Base-by-base conservation (phyloP, 2,797 vertebrate species). In the Pseudochirops cupreus region DNA sequence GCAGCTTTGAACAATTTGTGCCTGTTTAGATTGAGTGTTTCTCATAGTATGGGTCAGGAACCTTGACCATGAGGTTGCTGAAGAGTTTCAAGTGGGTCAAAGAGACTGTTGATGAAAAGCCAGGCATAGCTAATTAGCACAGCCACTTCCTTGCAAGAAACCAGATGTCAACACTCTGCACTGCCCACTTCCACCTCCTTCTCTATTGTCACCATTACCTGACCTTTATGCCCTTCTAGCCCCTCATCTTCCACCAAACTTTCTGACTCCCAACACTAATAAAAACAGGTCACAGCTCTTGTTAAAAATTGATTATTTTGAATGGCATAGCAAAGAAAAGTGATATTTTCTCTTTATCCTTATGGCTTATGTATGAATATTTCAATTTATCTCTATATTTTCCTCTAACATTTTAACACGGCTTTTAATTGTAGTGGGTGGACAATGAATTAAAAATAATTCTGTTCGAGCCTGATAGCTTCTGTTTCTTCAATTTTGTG, bases 71-170 rank as follows among this genome's bases (percentile, higher is more conserved):
- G 53, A 94, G 97, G 97, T 97, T 97, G 95, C 11, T 11, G 31
- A 92, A 53, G 62, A 94, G 91, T 13, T 92, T 94, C 39, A 97
- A 90, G 31, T 56, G 67, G 89, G 95, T 97, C 94, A 98, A 96
- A 97, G 93, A 90, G 33, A 93, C 95, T 96, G 67, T 93, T 97
- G 96, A 96, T 97, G 67, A 91, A 97, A 94, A 97, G 96, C 93
- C 95, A 95, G 96, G 94, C 74, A 39, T 62, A 91, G 67, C 59
- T 92, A 96, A 97, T 97, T 90, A 96, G 56, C 28, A 39, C 18
- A 54, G 56, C 50, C 55, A 56, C 92, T 90, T 95, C 39, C 29
- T 90, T 94, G 24, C 58, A 67, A 92, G 54, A 82, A 97, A 92
- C 93, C 97, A 92, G 67, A 95, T 97, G 94, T 97, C 94, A 92